Evolutionary conservation across 2,113 vertebrate genomes (phyloP), one percentile per base, ranked within the genome.

Genomic region (Peromyscus maniculatus): DNA sequence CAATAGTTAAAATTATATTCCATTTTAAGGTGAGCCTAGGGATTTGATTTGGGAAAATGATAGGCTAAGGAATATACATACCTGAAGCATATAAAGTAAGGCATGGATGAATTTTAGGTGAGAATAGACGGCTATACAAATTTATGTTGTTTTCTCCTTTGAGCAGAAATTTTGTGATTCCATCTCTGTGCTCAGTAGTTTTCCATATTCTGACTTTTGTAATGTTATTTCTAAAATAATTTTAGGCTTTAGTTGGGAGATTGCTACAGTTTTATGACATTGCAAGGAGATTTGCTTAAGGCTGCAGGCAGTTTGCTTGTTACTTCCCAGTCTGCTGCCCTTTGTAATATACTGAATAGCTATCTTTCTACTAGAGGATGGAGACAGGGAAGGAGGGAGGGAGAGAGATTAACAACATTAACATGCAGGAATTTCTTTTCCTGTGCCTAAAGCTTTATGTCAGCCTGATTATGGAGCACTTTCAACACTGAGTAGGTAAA

Each of bases 21-120:
- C 3, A 59, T 82, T 93, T 95, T 75, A 74, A 26, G 17, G 19
- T 93, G 33, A 11, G 77, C 22, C 8, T 3, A 43, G 7, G 28
- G 64, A 98, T 98, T 97, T 93, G 93, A 97, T 96, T 87, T 21
- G 91, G 16, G 36, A 13, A 91, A 96, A 43, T 67, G n/a, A 93
- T 71, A 72, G 52, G 9, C n/a, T 75, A 83, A 74, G 46, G 67
- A 94, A 92, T 59, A 93, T 90, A 96, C 12, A 94, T 74, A 97
- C 43, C 46, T 97, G 89, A 72, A 72, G 8, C 64, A 52, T 66
- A 92, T 93, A 97, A 97, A 96, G 80, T 96, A 82, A 93, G 55
- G 91, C 82, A 94, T 79, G 97, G 31, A 33, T 22, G 5, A 9
- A 91, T 95, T 97, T 97, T 75, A 28, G 24, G 31, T 89, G 12